Conservation (phyloP, 2,888 invertebrate genomes). For the Lasioglossum leucozonium region DNA sequence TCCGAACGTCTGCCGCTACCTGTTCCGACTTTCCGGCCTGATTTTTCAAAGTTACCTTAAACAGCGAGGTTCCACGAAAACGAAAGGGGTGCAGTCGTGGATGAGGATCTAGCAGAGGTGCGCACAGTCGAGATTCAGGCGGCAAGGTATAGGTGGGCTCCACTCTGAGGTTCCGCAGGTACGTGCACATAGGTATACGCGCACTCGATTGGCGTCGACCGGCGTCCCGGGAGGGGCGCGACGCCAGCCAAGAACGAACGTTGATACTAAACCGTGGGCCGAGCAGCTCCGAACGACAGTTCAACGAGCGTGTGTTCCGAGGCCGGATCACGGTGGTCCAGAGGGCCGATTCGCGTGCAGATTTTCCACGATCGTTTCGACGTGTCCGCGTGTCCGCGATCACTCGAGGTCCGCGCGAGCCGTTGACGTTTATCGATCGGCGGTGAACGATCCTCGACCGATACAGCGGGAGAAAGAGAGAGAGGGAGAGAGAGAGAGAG, state of each 20-base stretch:
- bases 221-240: conserved; percentile 78
- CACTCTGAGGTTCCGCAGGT: conserved; percentile 69
- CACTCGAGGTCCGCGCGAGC: neutral
- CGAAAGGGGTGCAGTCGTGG: neutral
- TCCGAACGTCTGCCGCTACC: neutral
- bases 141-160: conserved; percentile 62
- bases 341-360: conserved; percentile 53
- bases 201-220: conserved; percentile 80
- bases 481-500: neutral
- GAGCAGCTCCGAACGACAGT: conserved; percentile 80
- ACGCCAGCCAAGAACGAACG: conserved; percentile 78
- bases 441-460: neutral
- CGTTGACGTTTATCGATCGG: neutral
- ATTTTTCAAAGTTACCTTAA: neutral
- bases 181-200: conserved; percentile 75
- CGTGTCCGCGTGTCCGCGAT: conserved; percentile 42
- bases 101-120: conserved; percentile 20
- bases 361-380: conserved; percentile 47
- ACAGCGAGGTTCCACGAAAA: neutral
- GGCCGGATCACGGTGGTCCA: conserved; percentile 76
- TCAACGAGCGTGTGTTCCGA: conserved; percentile 79
- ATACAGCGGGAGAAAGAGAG: neutral
- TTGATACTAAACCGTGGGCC: conserved; percentile 80
- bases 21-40: neutral
- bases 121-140: conserved; percentile 61